Conservation (phyloP, 2,888 invertebrate genomes). For the Hirtodrosophila trivittata region DNA sequence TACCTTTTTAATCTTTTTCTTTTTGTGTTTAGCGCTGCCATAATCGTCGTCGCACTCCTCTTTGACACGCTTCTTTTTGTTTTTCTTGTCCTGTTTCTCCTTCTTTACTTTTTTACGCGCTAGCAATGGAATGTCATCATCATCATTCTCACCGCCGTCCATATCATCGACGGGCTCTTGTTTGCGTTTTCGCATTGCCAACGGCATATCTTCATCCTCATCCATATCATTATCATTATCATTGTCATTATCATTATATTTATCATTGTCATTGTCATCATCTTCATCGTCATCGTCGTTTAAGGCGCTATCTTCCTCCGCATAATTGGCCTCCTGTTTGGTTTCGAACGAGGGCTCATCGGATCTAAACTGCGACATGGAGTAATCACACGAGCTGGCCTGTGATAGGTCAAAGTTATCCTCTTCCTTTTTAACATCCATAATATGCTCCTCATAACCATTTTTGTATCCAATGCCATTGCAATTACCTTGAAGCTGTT, state of each 20-base stretch:
- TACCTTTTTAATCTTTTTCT: constrained; percentile 85
- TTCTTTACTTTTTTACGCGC: constrained; percentile 84
- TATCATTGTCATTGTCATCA: constrained; percentile 87
- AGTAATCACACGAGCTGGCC: constrained; percentile 90
- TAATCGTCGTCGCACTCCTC: constrained; percentile 86
- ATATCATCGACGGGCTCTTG: constrained; percentile 28
- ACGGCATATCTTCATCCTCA: constrained; percentile 89
- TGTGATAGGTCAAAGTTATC: constrained; percentile 84
- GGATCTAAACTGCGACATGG: constrained; percentile 87
- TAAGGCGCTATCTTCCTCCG: constrained; percentile 81
- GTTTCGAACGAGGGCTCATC: constrained; percentile 84
- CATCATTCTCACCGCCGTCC: constrained; percentile 88
- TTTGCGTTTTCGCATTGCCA: constrained; percentile 86
- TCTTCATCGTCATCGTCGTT: constrained; percentile 61
- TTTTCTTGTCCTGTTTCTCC: constrained; percentile 86
- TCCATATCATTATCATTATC: constrained; percentile 89
- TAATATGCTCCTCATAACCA: constrained; percentile 74
- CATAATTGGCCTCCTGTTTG: constrained; percentile 80
- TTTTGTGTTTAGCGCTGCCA: constrained; percentile 85
- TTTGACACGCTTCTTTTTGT: constrained; percentile 86
- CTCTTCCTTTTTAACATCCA: constrained; percentile 82
- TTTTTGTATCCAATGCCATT: constrained; percentile 64
- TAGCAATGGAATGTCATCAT: constrained; percentile 82
- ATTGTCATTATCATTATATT: constrained; percentile 65
- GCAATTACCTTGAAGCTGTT: constrained; percentile 32